A percentile compares a stretch with the other conserved stretches of the same genome.
Evolutionary conservation across 2,113 vertebrate genomes (phyloP).

Genomic region (Protobothrops mucrosquamatus): DNA sequence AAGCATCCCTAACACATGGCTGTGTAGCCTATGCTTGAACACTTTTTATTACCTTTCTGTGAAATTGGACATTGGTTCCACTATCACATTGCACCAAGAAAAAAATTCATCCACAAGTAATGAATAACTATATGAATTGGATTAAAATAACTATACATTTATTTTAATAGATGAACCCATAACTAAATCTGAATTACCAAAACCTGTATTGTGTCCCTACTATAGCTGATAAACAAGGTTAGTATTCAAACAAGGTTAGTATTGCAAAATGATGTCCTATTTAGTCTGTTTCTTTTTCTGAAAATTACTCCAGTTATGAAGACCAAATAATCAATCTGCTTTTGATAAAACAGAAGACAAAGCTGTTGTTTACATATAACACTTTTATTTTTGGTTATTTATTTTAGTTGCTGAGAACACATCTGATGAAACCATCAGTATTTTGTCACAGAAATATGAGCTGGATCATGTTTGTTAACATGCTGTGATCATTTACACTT

Average conservation of each 20-base stretch:
- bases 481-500: conserved; percentile 25
- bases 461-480: conserved; percentile 17
- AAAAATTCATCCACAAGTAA: neutral
- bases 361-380: neutral
- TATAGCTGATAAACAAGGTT: neutral
- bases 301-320: neutral
- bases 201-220: neutral
- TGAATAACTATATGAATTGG: conserved; percentile 14
- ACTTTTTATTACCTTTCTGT: neutral
- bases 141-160: neutral
- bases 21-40: neutral
- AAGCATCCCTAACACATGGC: neutral
- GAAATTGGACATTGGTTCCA: neutral
- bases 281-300: neutral
- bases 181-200: neutral
- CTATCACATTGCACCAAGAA: neutral
- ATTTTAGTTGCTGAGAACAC: neutral
- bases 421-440: conserved; percentile 1
- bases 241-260: neutral
- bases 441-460: conserved; percentile 15
- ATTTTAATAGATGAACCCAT: neutral
- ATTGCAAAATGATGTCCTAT: neutral
- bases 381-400: conserved; percentile 2
- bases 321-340: neutral
- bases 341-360: conserved; percentile 4